phyloP scores from a whole-genome alignment of 2,888 invertebrate genomes.

The Heteromurus nitidus region DNA sequence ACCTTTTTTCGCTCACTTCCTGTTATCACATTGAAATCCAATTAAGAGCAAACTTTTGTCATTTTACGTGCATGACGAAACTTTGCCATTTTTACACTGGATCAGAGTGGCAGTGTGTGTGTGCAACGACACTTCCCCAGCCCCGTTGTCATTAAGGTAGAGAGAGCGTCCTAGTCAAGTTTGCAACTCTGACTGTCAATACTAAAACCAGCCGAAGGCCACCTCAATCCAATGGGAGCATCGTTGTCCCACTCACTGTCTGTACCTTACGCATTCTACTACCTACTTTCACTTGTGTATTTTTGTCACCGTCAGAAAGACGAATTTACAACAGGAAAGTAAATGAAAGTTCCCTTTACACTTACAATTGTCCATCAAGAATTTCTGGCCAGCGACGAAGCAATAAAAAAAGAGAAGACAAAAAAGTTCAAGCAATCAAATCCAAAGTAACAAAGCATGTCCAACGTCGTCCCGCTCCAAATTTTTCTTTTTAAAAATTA shows the following conservation, averaged over 20 bases:
- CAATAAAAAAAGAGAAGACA: too few relatives aligned
- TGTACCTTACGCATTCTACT: neutral
- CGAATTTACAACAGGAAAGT: too few relatives aligned
- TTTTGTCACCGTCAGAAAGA: too few relatives aligned
- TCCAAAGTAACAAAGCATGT: too few relatives aligned
- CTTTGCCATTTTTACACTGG: constrained; percentile 16
- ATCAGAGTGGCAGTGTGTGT: neutral
- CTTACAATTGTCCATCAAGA: too few relatives aligned
- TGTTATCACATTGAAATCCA: constrained; percentile 31
- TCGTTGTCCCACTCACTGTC: neutral
- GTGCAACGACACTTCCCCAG: neutral
- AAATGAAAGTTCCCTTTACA: too few relatives aligned
- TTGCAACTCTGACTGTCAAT: neutral
- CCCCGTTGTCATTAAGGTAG: neutral
- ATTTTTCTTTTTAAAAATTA: too few relatives aligned
- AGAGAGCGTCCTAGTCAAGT: too few relatives aligned
- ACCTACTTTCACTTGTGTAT: neutral
- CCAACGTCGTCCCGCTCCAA: too few relatives aligned
- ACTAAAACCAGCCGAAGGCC: neutral
- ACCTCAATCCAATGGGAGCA: neutral
- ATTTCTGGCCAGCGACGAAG: too few relatives aligned
- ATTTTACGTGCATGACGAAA: constrained; percentile 46
- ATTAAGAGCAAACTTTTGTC: constrained; percentile 30
- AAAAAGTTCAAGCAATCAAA: too few relatives aligned
- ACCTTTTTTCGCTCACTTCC: neutral